Evolutionary conservation across 1,140 invertebrate species (phyloP).

Genomic region (Eueides isabella): DNA sequence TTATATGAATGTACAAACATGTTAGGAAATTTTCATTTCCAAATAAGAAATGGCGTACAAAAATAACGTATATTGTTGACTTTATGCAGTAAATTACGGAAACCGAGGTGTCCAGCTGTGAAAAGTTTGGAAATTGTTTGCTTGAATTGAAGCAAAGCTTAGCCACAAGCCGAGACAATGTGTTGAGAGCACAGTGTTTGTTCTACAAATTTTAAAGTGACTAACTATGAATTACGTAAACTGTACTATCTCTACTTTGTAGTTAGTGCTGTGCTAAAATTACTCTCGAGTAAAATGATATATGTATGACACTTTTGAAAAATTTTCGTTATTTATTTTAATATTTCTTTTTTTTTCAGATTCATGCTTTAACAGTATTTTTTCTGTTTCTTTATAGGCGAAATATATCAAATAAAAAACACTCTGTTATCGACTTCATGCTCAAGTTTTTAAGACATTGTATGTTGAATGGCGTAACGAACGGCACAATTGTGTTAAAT

Average conservation of each 20-base stretch:
- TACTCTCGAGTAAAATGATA: not conserved
- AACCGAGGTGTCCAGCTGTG: constrained; percentile 24
- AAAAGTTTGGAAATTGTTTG: constrained; percentile 29
- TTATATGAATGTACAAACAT: not conserved
- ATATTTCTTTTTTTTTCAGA: not conserved
- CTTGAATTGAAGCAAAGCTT: constrained; percentile 27
- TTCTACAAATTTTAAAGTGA: constrained; percentile 10
- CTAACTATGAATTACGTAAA: constrained; percentile 8
- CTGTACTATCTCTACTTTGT: not conserved
- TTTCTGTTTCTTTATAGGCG: no score
- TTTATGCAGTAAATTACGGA: constrained; percentile 20
- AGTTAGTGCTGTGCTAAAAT: not conserved
- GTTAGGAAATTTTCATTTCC: not conserved
- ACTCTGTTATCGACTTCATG: not conserved
- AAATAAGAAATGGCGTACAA: not conserved
- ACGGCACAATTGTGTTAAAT: no score
- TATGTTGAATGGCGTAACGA: not conserved
- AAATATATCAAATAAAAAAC: no score
- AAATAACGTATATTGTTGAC: not conserved
- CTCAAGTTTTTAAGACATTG: not conserved
- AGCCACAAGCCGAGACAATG: constrained; percentile 25
- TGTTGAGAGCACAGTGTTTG: constrained; percentile 14
- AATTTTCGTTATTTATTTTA: not conserved
- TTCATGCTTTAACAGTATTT: not conserved
- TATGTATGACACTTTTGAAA: not conserved